These are phyloP conservation scores for Cossypha heuglini DNA, from an alignment of 2,797 vertebrate genomes.

Conservation along the genomic window DNA sequence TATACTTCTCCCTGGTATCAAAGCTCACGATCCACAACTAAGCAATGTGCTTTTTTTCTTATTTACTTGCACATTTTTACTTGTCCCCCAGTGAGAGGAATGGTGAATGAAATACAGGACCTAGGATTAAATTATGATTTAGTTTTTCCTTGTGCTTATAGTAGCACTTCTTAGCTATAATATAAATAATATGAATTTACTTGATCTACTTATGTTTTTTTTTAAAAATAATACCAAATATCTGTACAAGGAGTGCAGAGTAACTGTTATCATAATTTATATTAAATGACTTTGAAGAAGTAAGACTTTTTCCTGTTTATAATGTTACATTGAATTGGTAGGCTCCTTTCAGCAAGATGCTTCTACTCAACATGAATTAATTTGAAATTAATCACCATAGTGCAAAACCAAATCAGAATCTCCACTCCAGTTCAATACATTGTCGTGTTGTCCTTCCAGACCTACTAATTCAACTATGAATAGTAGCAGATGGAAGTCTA, in stretches of 20 bases:
- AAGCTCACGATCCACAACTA: not conserved
- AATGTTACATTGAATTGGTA: not conserved
- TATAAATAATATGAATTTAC: not conserved
- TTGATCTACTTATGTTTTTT: not conserved
- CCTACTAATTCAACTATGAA: not conserved
- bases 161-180: not conserved
- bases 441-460: rapidly evolving
- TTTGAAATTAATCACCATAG: not conserved
- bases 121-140: not conserved
- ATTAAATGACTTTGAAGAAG: not conserved
- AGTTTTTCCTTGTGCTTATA: not conserved
- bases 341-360: not conserved
- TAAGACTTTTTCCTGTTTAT: not conserved
- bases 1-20: not conserved
- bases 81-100: not conserved
- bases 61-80: not conserved
- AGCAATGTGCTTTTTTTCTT: not conserved
- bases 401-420: not conserved
- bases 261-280: not conserved
- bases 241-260: not conserved
- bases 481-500: not conserved
- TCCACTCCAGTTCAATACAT: not conserved
- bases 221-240: not conserved
- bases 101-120: not conserved
- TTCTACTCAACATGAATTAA: not conserved